Percentiles rank a stretch among this genome's conserved stretches.
Evolutionary conservation across 2,113 vertebrate species (phyloP).

Genomic region (Pipa parva): DNA sequence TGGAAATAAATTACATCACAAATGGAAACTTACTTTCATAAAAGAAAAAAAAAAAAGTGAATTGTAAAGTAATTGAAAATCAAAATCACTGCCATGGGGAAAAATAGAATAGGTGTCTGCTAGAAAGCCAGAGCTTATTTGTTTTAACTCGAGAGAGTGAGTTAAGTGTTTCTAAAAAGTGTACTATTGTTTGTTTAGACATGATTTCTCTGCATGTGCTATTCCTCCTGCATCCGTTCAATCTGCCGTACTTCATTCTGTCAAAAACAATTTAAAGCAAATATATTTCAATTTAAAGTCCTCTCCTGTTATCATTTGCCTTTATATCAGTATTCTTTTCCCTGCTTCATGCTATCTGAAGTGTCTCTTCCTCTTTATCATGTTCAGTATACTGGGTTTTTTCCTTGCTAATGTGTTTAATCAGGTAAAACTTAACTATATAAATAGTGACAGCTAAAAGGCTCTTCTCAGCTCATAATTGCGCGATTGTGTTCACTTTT

Average conservation of each 20-base stretch:
- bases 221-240: conserved; percentile 19
- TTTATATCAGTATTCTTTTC: not conserved
- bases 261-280: conserved; percentile 17
- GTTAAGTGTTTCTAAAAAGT: conserved; percentile 37
- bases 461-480: not conserved
- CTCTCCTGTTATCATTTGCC: not conserved
- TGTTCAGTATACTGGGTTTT: not conserved
- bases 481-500: no score
- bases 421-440: not conserved
- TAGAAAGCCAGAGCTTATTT: conserved; percentile 22
- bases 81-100: conserved; percentile 25
- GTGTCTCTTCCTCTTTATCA: not conserved
- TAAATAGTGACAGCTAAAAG: not conserved
- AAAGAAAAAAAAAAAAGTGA: conserved; percentile 16
- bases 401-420: not conserved
- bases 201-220: conserved; percentile 14
- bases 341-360: not conserved
- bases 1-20: conserved; percentile 21
- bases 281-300: not conserved
- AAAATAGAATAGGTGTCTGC: conserved; percentile 35
- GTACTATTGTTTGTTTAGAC: conserved; percentile 37
- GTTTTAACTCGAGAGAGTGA: conserved; percentile 29
- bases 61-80: conserved; percentile 39
- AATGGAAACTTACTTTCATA: not conserved
- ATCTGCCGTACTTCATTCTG: not conserved